Percentiles rank a stretch among this genome's conserved stretches.
Evolutionary conservation across 2,113 vertebrate genomes (phyloP).

Genomic region (Noctilio leporinus): DNA sequence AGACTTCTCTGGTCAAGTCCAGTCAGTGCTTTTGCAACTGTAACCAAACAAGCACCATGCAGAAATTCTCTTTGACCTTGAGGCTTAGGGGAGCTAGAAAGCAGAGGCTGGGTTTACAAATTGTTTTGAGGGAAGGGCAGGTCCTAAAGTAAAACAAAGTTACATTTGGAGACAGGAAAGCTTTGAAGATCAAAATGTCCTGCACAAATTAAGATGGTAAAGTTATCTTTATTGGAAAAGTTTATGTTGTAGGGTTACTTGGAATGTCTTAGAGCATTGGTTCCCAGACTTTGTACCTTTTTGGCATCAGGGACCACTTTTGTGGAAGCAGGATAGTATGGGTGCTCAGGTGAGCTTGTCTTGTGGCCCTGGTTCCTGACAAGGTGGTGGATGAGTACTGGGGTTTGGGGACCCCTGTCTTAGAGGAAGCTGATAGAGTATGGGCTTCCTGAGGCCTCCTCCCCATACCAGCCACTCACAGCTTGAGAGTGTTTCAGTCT

Average conservation of each 20-base stretch:
- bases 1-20: background rate
- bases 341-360: too few relatives aligned
- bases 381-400: too few relatives aligned
- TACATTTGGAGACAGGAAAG: background rate
- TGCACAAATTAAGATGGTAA: background rate
- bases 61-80: constrained; percentile 28
- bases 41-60: background rate
- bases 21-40: background rate
- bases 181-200: background rate
- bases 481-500: background rate
- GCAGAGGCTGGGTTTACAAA: background rate
- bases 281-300: too few relatives aligned
- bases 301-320: too few relatives aligned
- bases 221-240: background rate
- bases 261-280: background rate
- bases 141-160: constrained; percentile 32
- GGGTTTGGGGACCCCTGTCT: too few relatives aligned
- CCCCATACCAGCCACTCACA: background rate
- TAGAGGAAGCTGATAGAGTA: background rate
- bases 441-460: background rate
- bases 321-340: too few relatives aligned
- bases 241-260: background rate
- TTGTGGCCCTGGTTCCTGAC: too few relatives aligned
- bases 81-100: background rate
- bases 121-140: constrained; percentile 32